phyloP scores from a whole-genome alignment of 2,797 vertebrate species.

The Meriones psammophilus region DNA sequence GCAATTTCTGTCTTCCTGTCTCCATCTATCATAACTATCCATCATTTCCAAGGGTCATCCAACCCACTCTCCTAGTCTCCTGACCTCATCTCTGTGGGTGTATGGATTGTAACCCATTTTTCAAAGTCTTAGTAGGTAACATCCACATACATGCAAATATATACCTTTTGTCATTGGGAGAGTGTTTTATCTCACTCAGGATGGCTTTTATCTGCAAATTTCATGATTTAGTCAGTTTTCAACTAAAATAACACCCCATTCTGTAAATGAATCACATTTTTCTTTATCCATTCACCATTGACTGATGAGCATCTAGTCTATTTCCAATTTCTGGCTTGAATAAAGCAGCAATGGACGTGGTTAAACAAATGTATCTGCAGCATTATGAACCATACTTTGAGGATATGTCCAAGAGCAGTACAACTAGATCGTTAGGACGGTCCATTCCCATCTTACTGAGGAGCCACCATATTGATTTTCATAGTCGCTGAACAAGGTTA shows the following conservation, averaged over 20 bases:
- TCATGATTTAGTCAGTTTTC: not conserved
- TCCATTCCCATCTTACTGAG: not conserved
- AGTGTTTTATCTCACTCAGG: not conserved
- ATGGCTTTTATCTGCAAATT: not conserved
- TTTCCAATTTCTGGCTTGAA: not conserved
- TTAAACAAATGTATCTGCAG: not conserved
- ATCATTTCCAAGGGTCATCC: not conserved
- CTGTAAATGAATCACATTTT: not conserved
- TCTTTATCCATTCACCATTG: not conserved
- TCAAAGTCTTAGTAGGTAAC: not conserved
- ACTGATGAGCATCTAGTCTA: not conserved
- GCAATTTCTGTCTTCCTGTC: not conserved
- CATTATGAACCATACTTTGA: not conserved
- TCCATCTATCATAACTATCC: not conserved
- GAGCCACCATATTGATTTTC: not conserved
- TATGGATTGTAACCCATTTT: not conserved
- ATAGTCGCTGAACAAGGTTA: not conserved
- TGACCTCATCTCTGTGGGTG: not conserved
- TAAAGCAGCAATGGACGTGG: not conserved
- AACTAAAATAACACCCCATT: not conserved
- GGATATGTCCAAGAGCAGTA: not conserved
- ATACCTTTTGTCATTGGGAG: not conserved
- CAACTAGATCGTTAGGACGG: not conserved
- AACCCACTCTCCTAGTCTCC: not conserved
- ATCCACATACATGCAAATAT: not conserved